Conservation (phyloP, 2,888 invertebrate species). For the Tholera decimalis region DNA sequence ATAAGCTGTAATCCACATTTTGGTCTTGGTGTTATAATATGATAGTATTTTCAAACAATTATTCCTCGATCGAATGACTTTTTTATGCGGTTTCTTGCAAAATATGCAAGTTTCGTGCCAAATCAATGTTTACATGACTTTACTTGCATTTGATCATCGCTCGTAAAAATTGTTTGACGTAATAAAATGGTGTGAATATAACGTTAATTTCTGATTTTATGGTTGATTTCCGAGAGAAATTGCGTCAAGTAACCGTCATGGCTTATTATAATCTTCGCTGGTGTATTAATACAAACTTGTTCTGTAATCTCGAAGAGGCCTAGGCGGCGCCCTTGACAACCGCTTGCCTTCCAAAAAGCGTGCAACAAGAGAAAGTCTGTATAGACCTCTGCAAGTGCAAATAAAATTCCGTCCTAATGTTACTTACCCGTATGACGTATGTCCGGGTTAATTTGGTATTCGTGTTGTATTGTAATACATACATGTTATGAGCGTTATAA, state of each 20-base stretch:
- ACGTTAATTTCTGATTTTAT: slow-evolving; percentile 74
- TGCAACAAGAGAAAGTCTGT: slow-evolving; percentile 52
- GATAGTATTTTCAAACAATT: slow-evolving; percentile 12
- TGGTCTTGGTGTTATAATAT: not conserved
- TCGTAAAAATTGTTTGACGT: slow-evolving; percentile 63
- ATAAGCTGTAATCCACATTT: not conserved
- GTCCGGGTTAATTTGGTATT: slow-evolving; percentile 14
- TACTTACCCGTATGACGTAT: too few relatives aligned
- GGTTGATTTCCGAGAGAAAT: slow-evolving; percentile 75
- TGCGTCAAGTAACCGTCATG: slow-evolving; percentile 69
- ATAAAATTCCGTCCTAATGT: slow-evolving; percentile 16
- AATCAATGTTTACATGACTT: slow-evolving; percentile 47
- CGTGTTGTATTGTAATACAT: not conserved
- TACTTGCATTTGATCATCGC: slow-evolving; percentile 51
- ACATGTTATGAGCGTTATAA: slow-evolving; percentile 6
- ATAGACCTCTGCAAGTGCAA: slow-evolving; percentile 7
- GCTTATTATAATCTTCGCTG: slow-evolving; percentile 59
- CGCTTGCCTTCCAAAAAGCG: slow-evolving; percentile 49
- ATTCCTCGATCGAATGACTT: slow-evolving; percentile 6
- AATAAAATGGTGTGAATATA: slow-evolving; percentile 66
- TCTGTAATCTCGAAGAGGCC: slow-evolving; percentile 50
- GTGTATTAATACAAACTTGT: slow-evolving; percentile 65
- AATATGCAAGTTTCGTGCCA: slow-evolving; percentile 43
- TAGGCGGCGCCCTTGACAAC: slow-evolving; percentile 64
- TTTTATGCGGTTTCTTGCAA: slow-evolving; percentile 26